Percentiles rank a stretch among this genome's conserved stretches.
Evolutionary conservation across 2,888 invertebrate species (phyloP).

Genomic region (Drosophila suboccidentalis): DNA sequence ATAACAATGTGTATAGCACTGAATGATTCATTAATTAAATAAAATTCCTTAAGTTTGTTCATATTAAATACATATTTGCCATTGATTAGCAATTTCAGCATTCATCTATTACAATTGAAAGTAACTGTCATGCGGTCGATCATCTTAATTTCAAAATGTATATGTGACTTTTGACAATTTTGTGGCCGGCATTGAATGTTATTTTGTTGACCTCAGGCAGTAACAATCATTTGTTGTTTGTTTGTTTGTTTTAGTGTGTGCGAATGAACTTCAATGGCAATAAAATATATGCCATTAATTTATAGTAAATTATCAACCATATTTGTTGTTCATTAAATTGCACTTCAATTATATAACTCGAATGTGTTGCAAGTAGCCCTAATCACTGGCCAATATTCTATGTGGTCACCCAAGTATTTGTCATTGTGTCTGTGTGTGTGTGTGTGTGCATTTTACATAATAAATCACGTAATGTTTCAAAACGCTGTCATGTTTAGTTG

Average conservation of each 20-base stretch:
- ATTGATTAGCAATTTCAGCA: neutral
- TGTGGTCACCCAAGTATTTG: slow-evolving; percentile 66
- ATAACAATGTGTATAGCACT: neutral
- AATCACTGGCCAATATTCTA: slow-evolving; percentile 68
- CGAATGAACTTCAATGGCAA: slow-evolving; percentile 31
- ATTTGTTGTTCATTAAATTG: slow-evolving; percentile 79
- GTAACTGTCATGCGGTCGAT: slow-evolving; percentile 5
- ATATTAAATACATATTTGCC: neutral
- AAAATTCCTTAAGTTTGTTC: neutral
- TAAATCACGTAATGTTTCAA: slow-evolving; percentile 81
- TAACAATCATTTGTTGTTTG: slow-evolving; percentile 30
- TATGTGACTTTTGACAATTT: slow-evolving; percentile 51
- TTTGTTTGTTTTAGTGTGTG: slow-evolving; percentile 14
- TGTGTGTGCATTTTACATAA: slow-evolving; percentile 64
- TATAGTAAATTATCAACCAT: slow-evolving; percentile 66
- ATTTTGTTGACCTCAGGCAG: slow-evolving; percentile 30
- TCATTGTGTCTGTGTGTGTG: slow-evolving; percentile 26
- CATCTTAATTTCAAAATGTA: slow-evolving; percentile 16
- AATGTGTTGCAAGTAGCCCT: slow-evolving; percentile 62
- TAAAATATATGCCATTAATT: slow-evolving; percentile 65
- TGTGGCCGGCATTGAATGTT: slow-evolving; percentile 38
- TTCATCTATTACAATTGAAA: slow-evolving; percentile 1
- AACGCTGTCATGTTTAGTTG: slow-evolving; percentile 80
- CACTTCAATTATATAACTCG: slow-evolving; percentile 67
- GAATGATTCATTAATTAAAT: neutral